Evolutionary conservation across 2,113 vertebrate species (phyloP).

Genomic region (Austrofundulus limnaeus): DNA sequence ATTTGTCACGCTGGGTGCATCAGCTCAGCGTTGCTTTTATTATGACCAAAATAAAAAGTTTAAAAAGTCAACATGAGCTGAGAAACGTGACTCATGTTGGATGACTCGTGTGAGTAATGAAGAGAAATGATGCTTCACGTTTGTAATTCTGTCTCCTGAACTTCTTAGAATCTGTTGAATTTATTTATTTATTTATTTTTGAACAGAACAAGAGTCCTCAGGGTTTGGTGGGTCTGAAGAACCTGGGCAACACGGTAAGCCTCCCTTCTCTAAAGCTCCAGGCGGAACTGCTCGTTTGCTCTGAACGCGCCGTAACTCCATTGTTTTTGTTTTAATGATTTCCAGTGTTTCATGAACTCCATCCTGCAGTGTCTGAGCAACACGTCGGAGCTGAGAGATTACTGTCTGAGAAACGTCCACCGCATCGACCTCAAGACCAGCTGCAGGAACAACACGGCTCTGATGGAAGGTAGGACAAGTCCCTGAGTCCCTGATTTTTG

Average conservation of each 20-base stretch:
- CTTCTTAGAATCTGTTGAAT: neutral
- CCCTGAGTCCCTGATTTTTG: neutral
- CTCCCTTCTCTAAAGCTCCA: neutral
- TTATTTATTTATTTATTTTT: conserved; percentile 17
- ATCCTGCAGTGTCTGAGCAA: conserved; percentile 97
- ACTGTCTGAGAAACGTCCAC: conserved; percentile 89
- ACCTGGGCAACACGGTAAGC: conserved; percentile 96
- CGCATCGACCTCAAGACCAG: conserved; percentile 85
- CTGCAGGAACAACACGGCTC: conserved; percentile 80
- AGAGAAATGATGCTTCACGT: no score
- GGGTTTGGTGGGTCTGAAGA: conserved; percentile 91
- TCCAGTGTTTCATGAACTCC: conserved; percentile 98
- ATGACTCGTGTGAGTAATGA: no score
- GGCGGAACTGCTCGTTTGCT: fast-evolving
- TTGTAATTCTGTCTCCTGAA: neutral
- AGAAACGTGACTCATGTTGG: no score
- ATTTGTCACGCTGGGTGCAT: no score
- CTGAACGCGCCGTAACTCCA: neutral
- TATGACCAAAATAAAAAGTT: no score
- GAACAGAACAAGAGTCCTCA: conserved; percentile 88
- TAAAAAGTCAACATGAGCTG: no score
- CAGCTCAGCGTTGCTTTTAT: no score
- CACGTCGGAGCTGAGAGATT: conserved; percentile 91
- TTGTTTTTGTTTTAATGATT: neutral
- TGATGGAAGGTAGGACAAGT: conserved; percentile 85